Conservation (phyloP, 2,113 vertebrate genomes). For the Pygoscelis antarcticus region DNA sequence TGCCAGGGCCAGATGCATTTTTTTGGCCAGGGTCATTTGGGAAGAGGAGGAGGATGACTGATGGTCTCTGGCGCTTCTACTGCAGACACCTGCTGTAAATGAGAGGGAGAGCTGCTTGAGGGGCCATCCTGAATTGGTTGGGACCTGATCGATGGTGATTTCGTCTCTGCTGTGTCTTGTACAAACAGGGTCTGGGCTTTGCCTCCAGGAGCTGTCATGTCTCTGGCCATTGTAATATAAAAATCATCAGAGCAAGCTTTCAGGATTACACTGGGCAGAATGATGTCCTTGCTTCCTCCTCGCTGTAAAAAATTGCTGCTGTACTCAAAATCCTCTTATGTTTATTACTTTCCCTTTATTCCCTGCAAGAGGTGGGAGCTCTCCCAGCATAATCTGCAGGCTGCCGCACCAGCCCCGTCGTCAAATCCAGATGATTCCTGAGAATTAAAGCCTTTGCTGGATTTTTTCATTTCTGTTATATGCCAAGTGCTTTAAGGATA, state of each 20-base stretch:
- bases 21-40: not conserved
- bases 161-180: not conserved
- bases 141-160: not conserved
- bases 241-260: not conserved
- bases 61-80: not conserved
- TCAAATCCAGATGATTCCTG: constrained; percentile 23
- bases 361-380: not conserved
- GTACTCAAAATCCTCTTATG: constrained; percentile 46
- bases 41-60: not conserved
- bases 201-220: not conserved
- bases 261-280: not conserved
- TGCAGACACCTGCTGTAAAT: not conserved
- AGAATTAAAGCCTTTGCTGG: constrained; percentile 22
- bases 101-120: fast-evolving
- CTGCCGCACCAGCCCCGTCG: not conserved
- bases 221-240: fast-evolving
- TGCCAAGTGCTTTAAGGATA: not conserved
- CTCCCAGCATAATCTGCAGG: not conserved
- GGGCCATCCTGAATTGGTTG: fast-evolving
- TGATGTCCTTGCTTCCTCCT: not conserved
- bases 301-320: not conserved
- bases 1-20: not conserved
- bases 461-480: not conserved
- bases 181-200: not conserved
- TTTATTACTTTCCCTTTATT: constrained; percentile 41